Conservation (phyloP, 1,140 invertebrate species). For the Drosophila eugracilis region DNA sequence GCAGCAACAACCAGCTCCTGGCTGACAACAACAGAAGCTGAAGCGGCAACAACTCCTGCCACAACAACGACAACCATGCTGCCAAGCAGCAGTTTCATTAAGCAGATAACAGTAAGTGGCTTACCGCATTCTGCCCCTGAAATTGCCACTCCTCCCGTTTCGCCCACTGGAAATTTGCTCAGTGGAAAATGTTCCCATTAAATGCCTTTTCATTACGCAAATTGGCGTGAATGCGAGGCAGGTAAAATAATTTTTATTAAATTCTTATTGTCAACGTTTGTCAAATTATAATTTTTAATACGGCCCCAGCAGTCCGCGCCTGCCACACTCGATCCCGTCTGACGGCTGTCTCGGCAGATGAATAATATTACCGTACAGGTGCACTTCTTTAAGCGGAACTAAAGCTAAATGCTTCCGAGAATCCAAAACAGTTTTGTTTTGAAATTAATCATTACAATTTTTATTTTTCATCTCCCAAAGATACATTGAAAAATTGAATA, state of each 20-base stretch:
- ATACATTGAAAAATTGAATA: background rate
- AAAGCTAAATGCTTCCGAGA: too few relatives aligned
- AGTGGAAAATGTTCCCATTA: conserved; percentile 40
- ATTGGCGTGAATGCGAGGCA: conserved; percentile 50
- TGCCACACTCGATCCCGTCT: conserved; percentile 30
- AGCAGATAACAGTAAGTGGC: conserved; percentile 84
- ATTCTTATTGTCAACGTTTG: conserved; percentile 71
- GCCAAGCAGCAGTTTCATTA: conserved; percentile 80
- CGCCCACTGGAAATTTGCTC: conserved; percentile 2
- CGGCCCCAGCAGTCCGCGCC: conserved; percentile 7
- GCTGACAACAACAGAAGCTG: conserved; percentile 17
- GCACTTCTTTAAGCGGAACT: background rate
- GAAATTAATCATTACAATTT: too few relatives aligned
- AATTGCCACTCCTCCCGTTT: too few relatives aligned
- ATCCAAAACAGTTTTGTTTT: too few relatives aligned
- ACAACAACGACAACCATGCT: conserved; percentile 66
- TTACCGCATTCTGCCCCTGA: conserved; percentile 53
- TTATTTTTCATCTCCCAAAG: too few relatives aligned
- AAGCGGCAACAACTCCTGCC: conserved; percentile 31
- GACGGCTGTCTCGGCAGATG: conserved; percentile 58
- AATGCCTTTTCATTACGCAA: conserved; percentile 73
- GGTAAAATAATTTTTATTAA: conserved; percentile 65
- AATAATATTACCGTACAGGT: conserved; percentile 40
- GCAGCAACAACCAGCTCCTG: conserved; percentile 10
- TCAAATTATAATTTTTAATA: conserved; percentile 75